These are phyloP conservation scores for Cecropterus lyciades DNA, from an alignment of 1,140 invertebrate genomes.

Conservation along the genomic window DNA sequence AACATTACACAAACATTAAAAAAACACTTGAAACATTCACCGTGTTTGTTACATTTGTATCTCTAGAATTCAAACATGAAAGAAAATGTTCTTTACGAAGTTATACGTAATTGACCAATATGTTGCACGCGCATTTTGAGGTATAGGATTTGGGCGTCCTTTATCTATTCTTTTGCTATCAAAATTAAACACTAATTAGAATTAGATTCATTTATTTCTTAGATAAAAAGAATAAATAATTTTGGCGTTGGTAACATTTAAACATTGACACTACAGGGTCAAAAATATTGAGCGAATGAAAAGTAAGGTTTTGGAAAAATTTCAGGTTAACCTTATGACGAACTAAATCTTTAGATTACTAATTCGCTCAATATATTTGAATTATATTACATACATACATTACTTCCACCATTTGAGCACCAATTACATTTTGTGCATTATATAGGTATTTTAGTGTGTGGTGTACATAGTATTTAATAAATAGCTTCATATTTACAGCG, in stretches of 20 bases:
- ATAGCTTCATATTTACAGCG: slow-evolving; percentile 36
- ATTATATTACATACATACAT: slow-evolving; percentile 20
- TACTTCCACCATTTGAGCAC: slow-evolving; percentile 22
- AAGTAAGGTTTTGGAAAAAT: background rate
- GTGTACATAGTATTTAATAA: background rate
- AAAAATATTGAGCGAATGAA: slow-evolving; percentile 2
- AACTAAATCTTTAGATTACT: no score
- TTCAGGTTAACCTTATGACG: background rate
- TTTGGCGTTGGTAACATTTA: slow-evolving; percentile 50
- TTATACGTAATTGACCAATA: no score
- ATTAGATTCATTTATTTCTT: slow-evolving; percentile 36
- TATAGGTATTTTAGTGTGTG: slow-evolving; percentile 3
- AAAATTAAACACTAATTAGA: slow-evolving; percentile 15
- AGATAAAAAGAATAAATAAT: slow-evolving; percentile 43
- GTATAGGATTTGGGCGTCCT: no score
- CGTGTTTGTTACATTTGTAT: no score
- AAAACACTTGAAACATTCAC: no score
- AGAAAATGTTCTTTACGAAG: no score
- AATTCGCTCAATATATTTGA: slow-evolving; percentile 1
- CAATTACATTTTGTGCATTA: slow-evolving; percentile 6
- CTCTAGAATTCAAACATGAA: no score
- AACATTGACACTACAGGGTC: slow-evolving; percentile 4
- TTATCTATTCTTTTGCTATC: no score
- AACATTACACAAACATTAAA: no score
- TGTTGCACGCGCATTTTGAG: no score